Conservation (phyloP, 2,113 vertebrate species). For the Apeltes quadracus region DNA sequence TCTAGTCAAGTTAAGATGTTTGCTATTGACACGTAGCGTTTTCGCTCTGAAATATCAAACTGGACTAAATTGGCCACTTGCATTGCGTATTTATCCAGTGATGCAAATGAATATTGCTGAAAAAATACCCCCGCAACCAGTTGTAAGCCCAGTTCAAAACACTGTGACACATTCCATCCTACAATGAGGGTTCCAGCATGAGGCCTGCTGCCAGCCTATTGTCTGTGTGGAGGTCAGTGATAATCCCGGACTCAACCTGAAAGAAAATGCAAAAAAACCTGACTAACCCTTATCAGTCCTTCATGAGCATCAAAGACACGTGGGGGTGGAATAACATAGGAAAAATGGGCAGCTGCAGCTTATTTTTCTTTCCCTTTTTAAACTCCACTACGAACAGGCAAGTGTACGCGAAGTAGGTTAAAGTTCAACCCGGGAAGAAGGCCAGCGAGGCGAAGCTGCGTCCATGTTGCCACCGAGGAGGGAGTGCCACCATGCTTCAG, state of each 20-base stretch:
- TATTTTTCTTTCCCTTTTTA: neutral
- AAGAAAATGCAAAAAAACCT: neutral
- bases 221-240: constrained; percentile 26
- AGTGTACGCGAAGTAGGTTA: constrained; percentile 71
- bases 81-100: constrained; percentile 3
- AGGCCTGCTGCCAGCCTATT: constrained; percentile 8
- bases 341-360: constrained; percentile 15
- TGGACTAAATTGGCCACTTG: neutral
- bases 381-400: constrained; percentile 29
- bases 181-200: constrained; percentile 36
- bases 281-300: neutral
- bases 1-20: neutral
- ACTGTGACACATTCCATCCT: constrained; percentile 49
- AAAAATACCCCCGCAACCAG: constrained; percentile 19
- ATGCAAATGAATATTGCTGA: constrained; percentile 2
- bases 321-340: neutral
- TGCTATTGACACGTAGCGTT: neutral
- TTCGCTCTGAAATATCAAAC: neutral
- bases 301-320: neutral
- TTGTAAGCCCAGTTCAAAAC: constrained; percentile 19
- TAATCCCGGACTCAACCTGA: neutral
- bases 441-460: constrained; percentile 43
- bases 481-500: neutral
- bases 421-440: constrained; percentile 67
- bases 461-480: constrained; percentile 36